These are phyloP conservation scores for Sphecodes monilicornis DNA, from an alignment of 2,888 invertebrate genomes.

Conservation along the genomic window DNA sequence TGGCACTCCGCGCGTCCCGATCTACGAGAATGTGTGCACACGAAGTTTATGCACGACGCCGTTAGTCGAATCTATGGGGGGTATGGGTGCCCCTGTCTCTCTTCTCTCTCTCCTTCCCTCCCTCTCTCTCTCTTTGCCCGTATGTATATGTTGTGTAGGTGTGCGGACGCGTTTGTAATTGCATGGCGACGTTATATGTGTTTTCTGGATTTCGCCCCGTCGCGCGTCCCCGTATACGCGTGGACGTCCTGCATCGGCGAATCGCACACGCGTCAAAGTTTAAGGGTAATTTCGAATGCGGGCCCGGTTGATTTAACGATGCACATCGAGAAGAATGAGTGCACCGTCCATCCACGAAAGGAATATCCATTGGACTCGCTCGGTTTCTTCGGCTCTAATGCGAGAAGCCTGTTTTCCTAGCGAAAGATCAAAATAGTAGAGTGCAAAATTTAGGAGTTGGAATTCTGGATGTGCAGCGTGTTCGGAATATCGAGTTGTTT, in stretches of 20 bases:
- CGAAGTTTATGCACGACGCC: conserved; percentile 10
- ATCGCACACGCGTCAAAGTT: conserved; percentile 23
- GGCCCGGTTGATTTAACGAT: conserved; percentile 5
- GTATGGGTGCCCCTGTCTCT: not conserved
- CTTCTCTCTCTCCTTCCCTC: not conserved
- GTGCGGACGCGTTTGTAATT: conserved; percentile 41
- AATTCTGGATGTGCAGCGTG: not conserved
- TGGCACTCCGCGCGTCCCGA: conserved; percentile 32
- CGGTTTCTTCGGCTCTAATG: not conserved
- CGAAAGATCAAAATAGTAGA: not conserved
- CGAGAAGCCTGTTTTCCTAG: not conserved
- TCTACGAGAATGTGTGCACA: conserved; percentile 25
- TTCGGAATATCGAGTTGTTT: not conserved
- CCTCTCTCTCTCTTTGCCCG: not conserved
- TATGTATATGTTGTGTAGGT: not conserved
- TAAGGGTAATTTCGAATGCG: conserved; percentile 34
- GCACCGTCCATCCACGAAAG: not conserved
- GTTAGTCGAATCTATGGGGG: not conserved
- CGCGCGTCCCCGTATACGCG: not conserved
- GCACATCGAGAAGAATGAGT: not conserved
- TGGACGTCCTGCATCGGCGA: conserved; percentile 5
- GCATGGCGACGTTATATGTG: conserved; percentile 42
- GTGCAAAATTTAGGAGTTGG: not conserved
- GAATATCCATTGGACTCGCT: not conserved
- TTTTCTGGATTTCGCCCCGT: conserved; percentile 51